These are phyloP conservation scores for Lymantria dispar DNA, from an alignment of 2,888 invertebrate genomes.

Conservation along the genomic window DNA sequence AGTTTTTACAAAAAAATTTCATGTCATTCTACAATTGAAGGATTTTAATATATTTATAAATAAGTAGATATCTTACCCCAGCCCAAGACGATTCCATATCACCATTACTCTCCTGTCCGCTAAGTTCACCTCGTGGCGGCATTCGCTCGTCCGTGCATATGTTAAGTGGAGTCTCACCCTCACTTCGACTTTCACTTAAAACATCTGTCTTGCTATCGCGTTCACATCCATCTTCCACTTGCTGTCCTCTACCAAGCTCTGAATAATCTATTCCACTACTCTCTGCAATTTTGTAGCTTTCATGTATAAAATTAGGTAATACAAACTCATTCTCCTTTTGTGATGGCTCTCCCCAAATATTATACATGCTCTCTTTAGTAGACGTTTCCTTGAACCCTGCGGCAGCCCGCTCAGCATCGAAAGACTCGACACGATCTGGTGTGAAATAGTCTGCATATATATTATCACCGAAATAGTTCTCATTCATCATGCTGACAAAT, in stretches of 20 bases:
- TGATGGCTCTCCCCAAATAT: conserved; percentile 69
- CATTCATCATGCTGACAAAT: conserved; percentile 75
- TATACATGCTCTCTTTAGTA: conserved; percentile 54
- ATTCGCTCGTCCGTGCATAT: conserved; percentile 93
- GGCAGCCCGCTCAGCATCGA: conserved; percentile 55
- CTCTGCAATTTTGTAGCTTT: conserved; percentile 72
- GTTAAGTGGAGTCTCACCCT: conserved; percentile 78
- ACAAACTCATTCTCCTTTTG: conserved; percentile 71
- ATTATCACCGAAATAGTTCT: conserved; percentile 76
- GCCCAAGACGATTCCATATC: conserved; percentile 90
- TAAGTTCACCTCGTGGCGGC: conserved; percentile 93
- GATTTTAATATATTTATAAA: not conserved
- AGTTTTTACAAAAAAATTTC: too few relatives aligned
- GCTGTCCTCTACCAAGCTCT: conserved; percentile 43
- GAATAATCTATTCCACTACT: conserved; percentile 59
- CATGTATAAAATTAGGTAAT: conserved; percentile 72
- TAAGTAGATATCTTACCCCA: conserved; percentile 76
- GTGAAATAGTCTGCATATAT: conserved; percentile 76
- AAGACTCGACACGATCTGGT: conserved; percentile 66
- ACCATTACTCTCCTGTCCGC: conserved; percentile 93
- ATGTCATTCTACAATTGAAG: too few relatives aligned
- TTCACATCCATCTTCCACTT: conserved; percentile 47
- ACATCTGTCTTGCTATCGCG: conserved; percentile 66
- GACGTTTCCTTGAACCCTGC: conserved; percentile 52
- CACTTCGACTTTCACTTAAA: conserved; percentile 60